Evolutionary conservation across 2,113 vertebrate species (phyloP).

Genomic region (Poecile atricapillus): DNA sequence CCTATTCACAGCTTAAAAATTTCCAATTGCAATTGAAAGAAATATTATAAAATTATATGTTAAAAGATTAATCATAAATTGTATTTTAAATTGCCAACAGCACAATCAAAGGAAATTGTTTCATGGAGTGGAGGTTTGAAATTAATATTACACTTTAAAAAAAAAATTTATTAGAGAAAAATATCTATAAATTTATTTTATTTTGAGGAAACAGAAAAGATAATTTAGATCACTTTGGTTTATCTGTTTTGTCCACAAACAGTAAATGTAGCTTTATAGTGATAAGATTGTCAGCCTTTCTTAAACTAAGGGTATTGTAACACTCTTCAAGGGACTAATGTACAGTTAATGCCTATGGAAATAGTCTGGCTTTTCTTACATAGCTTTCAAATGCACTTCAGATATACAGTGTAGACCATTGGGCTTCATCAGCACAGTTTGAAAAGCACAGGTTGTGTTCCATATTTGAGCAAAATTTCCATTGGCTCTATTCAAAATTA

Average conservation of each 20-base stretch:
- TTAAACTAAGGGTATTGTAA: not conserved
- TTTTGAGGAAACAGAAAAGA: not conserved
- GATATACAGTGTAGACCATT: not conserved
- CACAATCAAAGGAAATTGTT: not conserved
- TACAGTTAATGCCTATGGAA: not conserved
- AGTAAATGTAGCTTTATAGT: not conserved
- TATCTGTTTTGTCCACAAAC: not conserved
- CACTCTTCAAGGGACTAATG: not conserved
- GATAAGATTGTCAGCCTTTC: not conserved
- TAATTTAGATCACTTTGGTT: not conserved
- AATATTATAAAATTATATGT: not conserved
- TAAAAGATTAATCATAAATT: not conserved
- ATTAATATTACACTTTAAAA: not conserved
- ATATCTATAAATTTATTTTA: not conserved
- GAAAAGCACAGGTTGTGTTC: not conserved
- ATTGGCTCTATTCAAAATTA: not conserved
- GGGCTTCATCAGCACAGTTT: not conserved
- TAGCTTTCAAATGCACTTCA: not conserved
- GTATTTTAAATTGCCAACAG: not conserved
- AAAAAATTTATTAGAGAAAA: not conserved
- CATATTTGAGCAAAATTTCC: not conserved
- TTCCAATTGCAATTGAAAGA: not conserved
- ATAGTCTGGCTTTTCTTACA: not conserved
- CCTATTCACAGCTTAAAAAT: not conserved
- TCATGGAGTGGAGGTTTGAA: not conserved